Evolutionary conservation across 2,888 invertebrate genomes (phyloP), one percentile per base, ranked within the genome.

Genomic region (Metacarcinus magister): DNA sequence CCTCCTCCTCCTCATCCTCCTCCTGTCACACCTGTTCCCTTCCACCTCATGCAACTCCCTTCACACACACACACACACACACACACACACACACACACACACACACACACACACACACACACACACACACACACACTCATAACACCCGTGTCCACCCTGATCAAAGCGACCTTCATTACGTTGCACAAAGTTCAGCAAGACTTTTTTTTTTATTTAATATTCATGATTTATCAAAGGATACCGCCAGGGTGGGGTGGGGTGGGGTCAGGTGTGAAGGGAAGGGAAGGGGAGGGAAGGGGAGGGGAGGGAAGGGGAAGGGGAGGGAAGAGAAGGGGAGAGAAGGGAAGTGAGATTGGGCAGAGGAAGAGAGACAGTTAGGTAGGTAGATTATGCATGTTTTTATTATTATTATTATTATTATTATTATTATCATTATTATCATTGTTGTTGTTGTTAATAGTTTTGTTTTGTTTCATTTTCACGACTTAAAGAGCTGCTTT

Each of bases 81-180:
- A 82, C 82, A 82, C 82, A 82, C 82, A 82, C 82, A n/a, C 32
- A 82, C 82, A 82, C 82, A 82, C 82, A 32, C n/a, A 82, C 82
- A n/a, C 32, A 28, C 32, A n/a, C n/a, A 82, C 82, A 32, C 82
- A 28, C 28, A 82, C 82, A 28, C 82, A 32, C 32, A 82, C 82
- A 82, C 32, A 82, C 82, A 82, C 82, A 82, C 82, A 32, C 82
- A 10, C 32, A 32, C 13, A 32, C 28, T 32, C 82, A 82, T 28
- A 82, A 28, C 32, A 10, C 16, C 4, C 13, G 32, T 16, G 32
- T 32, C 82, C 82, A 0, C 8, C 8, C 32, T 82, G 82, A 82
- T 82, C 82, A 82, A 82, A 82, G 32, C 82, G 82, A 28, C 28
- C 82, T 82, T 82, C 82, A 82, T 82, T 82, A 82, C 82, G 82